phyloP scores from a whole-genome alignment of 1,140 invertebrate species.

The Drosophila melanica region DNA sequence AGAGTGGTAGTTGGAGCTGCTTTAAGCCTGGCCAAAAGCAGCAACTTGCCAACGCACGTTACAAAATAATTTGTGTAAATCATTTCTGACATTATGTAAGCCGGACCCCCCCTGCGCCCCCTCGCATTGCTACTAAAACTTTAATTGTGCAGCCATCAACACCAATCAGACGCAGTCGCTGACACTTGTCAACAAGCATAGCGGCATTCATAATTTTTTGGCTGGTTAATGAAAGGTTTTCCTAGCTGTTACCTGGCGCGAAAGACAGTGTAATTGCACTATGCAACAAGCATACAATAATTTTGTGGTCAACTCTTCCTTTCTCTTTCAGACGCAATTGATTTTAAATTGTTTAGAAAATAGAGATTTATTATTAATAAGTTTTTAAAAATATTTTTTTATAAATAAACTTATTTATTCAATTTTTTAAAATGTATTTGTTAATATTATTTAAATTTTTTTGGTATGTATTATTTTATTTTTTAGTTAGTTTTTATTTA shows the following conservation, averaged over 20 bases:
- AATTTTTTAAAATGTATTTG: too few relatives aligned
- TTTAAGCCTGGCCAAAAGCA: conserved; percentile 56
- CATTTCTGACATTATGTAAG: conserved; percentile 70
- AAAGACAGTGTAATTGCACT: conserved; percentile 33
- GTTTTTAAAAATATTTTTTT: not conserved
- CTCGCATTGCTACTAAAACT: conserved; percentile 14
- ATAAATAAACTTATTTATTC: too few relatives aligned
- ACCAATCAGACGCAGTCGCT: conserved; percentile 33
- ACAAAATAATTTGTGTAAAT: conserved; percentile 80
- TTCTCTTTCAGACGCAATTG: too few relatives aligned
- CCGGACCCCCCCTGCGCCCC: not conserved
- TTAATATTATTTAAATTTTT: not conserved
- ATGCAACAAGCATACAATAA: conserved; percentile 1
- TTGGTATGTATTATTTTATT: too few relatives aligned
- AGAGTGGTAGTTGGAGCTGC: conserved; percentile 41
- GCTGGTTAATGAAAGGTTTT: conserved; percentile 70
- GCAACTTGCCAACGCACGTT: conserved; percentile 66
- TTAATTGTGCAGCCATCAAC: conserved; percentile 40
- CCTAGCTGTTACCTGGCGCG: conserved; percentile 14
- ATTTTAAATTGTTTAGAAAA: too few relatives aligned
- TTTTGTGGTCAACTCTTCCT: not conserved
- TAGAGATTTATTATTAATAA: not conserved
- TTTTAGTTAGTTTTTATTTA: too few relatives aligned
- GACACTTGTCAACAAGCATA: conserved; percentile 61
- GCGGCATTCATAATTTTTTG: conserved; percentile 63